A percentile compares a stretch with the other conserved stretches of the same genome.
Conservation (phyloP, 1,140 invertebrate genomes). For the Lordiphosa stackelbergi region DNA sequence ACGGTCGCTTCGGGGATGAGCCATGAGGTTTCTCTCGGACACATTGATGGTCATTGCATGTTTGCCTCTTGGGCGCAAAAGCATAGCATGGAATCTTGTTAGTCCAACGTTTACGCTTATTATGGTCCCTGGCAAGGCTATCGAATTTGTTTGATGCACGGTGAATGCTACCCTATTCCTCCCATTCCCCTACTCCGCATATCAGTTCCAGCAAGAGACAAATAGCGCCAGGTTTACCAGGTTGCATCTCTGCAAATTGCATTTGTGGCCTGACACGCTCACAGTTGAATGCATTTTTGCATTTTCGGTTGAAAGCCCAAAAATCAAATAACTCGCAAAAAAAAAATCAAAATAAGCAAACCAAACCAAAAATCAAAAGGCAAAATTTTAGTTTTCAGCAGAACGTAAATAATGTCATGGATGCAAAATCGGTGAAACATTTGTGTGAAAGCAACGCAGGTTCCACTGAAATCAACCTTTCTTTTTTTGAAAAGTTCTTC, state of each 20-base stretch:
- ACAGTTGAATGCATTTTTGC: slow-evolving; percentile 58
- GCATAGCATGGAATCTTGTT: slow-evolving; percentile 72
- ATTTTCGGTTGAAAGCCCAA: slow-evolving; percentile 32
- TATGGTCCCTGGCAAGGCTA: slow-evolving; percentile 66
- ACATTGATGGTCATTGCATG: slow-evolving; percentile 70
- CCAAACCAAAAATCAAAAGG: neutral
- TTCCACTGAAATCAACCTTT: too few species aligned
- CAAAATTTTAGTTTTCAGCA: neutral
- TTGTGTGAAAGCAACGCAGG: too few species aligned
- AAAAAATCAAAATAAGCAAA: neutral
- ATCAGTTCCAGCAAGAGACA: slow-evolving; percentile 24
- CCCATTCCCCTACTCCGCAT: slow-evolving; percentile 3
- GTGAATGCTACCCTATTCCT: neutral
- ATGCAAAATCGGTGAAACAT: neutral
- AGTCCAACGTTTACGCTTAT: slow-evolving; percentile 74
- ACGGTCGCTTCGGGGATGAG: slow-evolving; percentile 39
- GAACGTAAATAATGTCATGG: slow-evolving; percentile 10
- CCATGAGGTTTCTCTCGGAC: slow-evolving; percentile 18
- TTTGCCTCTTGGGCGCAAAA: slow-evolving; percentile 70
- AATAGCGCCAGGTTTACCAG: slow-evolving; percentile 18
- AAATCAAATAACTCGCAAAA: slow-evolving; percentile 58
- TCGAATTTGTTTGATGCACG: slow-evolving; percentile 71
- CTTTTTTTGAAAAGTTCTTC: too few species aligned
- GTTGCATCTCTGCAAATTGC: slow-evolving; percentile 50
- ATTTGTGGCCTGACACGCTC: slow-evolving; percentile 70